phyloP scores from a whole-genome alignment of 2,113 vertebrate genomes.

The Thamnaconus septentrionalis region DNA sequence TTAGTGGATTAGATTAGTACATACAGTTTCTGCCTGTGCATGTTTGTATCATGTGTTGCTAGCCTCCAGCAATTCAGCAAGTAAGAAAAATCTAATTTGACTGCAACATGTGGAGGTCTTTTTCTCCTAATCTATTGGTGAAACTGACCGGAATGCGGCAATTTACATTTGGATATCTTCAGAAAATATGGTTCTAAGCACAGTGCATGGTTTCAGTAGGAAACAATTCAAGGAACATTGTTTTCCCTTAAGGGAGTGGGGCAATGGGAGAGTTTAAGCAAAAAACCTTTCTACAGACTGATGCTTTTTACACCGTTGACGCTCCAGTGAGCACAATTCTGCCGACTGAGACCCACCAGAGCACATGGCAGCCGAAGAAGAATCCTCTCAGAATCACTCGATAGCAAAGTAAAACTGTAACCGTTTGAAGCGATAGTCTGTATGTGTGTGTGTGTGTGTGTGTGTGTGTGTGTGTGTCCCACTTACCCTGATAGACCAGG shows the following conservation, averaged over 20 bases:
- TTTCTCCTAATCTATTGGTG: no score
- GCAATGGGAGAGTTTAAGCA: constrained; percentile 13
- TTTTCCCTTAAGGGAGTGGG: constrained; percentile 2
- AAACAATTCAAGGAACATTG: constrained; percentile 19
- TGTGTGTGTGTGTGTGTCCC: not conserved
- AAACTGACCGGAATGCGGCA: not conserved
- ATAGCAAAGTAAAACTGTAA: constrained; percentile 24
- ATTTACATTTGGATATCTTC: constrained; percentile 29
- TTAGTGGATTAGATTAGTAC: no score
- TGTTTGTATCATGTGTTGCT: no score
- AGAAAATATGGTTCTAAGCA: no score
- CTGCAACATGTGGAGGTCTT: no score
- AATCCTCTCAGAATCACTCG: constrained; percentile 41
- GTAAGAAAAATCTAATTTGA: no score
- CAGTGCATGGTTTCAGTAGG: constrained; percentile 32
- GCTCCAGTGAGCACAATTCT: not conserved
- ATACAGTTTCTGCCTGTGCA: no score
- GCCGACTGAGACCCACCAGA: constrained; percentile 7
- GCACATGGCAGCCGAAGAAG: constrained; percentile 11
- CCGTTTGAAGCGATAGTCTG: constrained; percentile 12
- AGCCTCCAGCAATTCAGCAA: no score
- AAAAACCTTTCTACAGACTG: not conserved
- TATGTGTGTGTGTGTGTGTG: not conserved
- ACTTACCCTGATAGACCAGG: constrained; percentile 95
- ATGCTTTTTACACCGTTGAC: not conserved